phyloP scores from a whole-genome alignment of 2,888 invertebrate species.

The Syritta pipiens region DNA sequence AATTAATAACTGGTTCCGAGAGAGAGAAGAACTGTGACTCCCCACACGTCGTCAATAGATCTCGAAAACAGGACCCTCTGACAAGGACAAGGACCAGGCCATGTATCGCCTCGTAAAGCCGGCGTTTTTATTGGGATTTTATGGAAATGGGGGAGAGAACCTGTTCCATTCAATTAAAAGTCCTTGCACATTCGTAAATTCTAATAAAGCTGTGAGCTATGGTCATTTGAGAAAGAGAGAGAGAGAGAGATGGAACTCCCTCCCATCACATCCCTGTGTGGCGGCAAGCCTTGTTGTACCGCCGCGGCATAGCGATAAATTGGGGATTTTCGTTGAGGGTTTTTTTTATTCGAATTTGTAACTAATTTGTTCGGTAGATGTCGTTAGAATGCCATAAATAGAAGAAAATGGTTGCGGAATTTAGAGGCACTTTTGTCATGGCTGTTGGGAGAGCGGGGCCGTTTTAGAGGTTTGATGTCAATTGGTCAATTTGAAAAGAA shows the following conservation, averaged over 20 bases:
- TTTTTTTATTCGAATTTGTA: constrained; percentile 62
- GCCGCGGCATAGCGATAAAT: constrained; percentile 50
- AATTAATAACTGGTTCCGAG: constrained; percentile 52
- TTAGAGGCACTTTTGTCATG: constrained; percentile 50
- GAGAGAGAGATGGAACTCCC: too few species aligned
- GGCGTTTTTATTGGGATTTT: constrained; percentile 61
- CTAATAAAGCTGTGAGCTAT: constrained; percentile 67
- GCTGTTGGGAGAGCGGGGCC: constrained; percentile 21
- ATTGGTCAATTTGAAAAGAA: constrained; percentile 54
- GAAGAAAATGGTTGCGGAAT: constrained; percentile 55
- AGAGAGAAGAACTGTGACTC: constrained; percentile 8
- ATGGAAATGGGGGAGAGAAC: constrained; percentile 42
- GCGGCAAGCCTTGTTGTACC: constrained; percentile 32
- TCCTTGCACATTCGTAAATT: constrained; percentile 64
- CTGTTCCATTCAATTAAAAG: constrained; percentile 61
- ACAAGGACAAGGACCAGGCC: constrained; percentile 4
- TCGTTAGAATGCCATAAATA: constrained; percentile 60
- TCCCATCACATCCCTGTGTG: neutral
- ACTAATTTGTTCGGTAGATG: constrained; percentile 64
- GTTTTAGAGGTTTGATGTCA: constrained; percentile 52
- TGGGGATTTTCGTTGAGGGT: constrained; percentile 55
- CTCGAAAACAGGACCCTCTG: constrained; percentile 35
- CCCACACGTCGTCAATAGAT: constrained; percentile 53
- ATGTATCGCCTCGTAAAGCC: constrained; percentile 46
- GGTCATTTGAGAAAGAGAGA: constrained; percentile 22